Evolutionary conservation across 2,113 vertebrate genomes (phyloP), one percentile per base, ranked within the genome.

Genomic region (Pelusios castaneus): DNA sequence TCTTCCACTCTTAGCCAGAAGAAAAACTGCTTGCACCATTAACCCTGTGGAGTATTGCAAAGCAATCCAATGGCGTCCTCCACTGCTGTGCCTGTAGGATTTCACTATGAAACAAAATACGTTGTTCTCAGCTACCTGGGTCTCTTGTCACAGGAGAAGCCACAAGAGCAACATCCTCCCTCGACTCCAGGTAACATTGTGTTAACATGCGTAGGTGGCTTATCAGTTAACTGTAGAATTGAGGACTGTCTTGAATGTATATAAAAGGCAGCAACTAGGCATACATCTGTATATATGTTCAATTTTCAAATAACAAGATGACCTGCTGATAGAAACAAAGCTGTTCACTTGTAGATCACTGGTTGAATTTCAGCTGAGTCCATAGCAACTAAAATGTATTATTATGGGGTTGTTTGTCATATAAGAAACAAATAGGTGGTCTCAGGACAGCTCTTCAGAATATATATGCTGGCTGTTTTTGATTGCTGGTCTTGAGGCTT

Each of bases 31-130:
- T 77, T 55, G 81, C 45, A 58, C 81, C 92, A 75, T 4, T 84
- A 85, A 87, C 31, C 89, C 21, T 89, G 5, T 51, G 90, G 92
- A 43, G 4, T 56, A 14, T 34, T 85, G 51, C 89, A 82, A 80
- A 95, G 80, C 91, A 95, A 43, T 80, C 96, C 82, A 27, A 98
- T 98, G 98, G 98, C 98, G 97, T 97, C 98, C 87, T 97, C 97
- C 77, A 49, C 97, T 96, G 91, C 98, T 41, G 97, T 99, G 98
- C 98, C 99, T 98, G 98, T 98, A 96, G 98, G 98, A 96, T 99
- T 99, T 96, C 99, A 98, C 97, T 99, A 99, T 95, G 99, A 99
- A 98, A 99, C 99, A 93, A 99, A 99, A 93, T 99, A 99, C 25
- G 98, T 99, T 49, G 98, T 99, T 95, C 99, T 99, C 97, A 99